Percentiles rank a stretch among this genome's conserved stretches.
Conservation (phyloP, 1,140 invertebrate genomes). For the Atta colombica region DNA sequence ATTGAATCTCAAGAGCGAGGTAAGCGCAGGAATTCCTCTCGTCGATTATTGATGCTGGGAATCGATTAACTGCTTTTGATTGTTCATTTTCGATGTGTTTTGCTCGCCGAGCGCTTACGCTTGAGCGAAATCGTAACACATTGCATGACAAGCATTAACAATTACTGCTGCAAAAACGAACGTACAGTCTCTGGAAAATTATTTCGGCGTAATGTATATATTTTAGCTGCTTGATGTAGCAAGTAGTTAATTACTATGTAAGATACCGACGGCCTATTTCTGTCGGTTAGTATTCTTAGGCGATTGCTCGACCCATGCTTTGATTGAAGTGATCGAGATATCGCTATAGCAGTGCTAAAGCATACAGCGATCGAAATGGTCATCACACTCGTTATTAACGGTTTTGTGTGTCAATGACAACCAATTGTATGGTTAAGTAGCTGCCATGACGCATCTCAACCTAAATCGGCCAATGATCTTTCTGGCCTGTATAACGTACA, state of each 20-base stretch:
- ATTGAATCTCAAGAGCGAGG: constrained; percentile 86
- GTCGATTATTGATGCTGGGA: constrained; percentile 40
- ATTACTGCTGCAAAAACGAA: constrained; percentile 12
- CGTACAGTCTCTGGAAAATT: not conserved
- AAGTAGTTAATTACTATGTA: constrained; percentile 24
- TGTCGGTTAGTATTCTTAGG: constrained; percentile 17
- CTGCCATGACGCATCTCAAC: constrained; percentile 75
- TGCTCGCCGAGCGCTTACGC: constrained; percentile 10
- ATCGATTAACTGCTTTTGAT: constrained; percentile 39
- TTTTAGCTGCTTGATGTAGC: constrained; percentile 22
- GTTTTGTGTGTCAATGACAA: constrained; percentile 84
- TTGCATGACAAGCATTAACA: not conserved
- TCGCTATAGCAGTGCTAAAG: not conserved
- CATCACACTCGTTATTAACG: constrained; percentile 69
- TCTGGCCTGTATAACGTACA: constrained; percentile 76
- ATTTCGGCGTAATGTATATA: constrained; percentile 14
- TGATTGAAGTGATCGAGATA: not conserved
- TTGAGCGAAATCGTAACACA: not conserved
- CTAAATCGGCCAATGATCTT: constrained; percentile 81
- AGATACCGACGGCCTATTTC: constrained; percentile 33
- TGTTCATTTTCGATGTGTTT: constrained; percentile 49
- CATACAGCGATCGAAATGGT: constrained; percentile 47
- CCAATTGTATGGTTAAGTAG: constrained; percentile 84
- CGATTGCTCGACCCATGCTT: not conserved
- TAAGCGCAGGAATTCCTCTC: constrained; percentile 75